Evolutionary conservation across 2,797 vertebrate genomes (phyloP).

Genomic region (Phylloscopus collybita): DNA sequence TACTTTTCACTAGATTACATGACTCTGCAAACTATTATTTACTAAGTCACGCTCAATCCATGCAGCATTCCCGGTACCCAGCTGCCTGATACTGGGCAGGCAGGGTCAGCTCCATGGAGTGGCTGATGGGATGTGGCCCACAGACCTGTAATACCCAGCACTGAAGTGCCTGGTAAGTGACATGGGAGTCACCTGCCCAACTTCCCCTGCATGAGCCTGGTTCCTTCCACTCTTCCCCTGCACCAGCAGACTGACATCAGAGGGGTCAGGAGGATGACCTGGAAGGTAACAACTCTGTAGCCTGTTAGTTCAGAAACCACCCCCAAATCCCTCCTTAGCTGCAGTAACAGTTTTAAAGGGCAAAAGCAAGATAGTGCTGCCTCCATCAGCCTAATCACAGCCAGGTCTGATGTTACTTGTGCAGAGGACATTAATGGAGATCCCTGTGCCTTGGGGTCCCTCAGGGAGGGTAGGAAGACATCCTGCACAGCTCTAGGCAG

Average conservation of each 20-base stretch:
- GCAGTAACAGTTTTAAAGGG: accelerated
- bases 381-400: not conserved
- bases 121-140: accelerated
- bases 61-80: accelerated
- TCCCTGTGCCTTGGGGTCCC: not conserved
- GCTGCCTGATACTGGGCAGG: not conserved
- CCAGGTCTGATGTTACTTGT: not conserved
- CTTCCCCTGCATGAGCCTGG: not conserved
- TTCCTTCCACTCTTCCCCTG: not conserved
- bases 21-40: not conserved
- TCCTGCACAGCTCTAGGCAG: not conserved
- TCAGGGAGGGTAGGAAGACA: not conserved
- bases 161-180: not conserved
- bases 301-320: not conserved
- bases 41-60: not conserved
- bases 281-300: not conserved
- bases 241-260: not conserved
- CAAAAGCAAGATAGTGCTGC: not conserved
- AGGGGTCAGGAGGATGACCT: not conserved
- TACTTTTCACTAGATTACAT: not conserved
- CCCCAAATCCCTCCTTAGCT: not conserved
- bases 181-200: not conserved
- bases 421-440: not conserved
- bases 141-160: not conserved
- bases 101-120: accelerated